phyloP scores from a whole-genome alignment of 2,797 vertebrate species.

The Podarcis siculus region DNA sequence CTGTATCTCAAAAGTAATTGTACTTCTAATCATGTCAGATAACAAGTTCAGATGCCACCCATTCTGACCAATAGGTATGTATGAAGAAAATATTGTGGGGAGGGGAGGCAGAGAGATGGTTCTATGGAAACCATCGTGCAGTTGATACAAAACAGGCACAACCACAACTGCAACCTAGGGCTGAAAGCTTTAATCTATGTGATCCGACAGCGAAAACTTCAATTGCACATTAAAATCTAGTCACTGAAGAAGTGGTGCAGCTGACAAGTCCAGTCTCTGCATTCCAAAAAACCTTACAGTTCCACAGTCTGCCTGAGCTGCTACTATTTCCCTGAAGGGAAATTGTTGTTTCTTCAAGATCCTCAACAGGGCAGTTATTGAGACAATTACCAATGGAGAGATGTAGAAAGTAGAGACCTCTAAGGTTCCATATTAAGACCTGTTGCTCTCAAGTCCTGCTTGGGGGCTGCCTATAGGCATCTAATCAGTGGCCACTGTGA shows the following conservation, averaged over 20 bases:
- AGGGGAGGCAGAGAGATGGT: neutral
- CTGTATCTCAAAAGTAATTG: neutral
- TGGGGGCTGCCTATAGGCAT: no score
- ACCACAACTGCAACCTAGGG: neutral
- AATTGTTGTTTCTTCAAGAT: neutral
- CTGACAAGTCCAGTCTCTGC: neutral
- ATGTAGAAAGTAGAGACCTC: neutral
- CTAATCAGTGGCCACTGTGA: no score
- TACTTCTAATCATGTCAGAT: neutral
- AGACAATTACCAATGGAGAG: neutral
- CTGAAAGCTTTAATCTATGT: neutral
- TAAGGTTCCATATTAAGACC: neutral
- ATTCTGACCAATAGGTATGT: neutral
- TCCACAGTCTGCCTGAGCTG: neutral
- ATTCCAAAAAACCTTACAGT: neutral
- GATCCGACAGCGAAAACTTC: neutral
- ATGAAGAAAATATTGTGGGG: neutral
- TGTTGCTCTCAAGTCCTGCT: no score
- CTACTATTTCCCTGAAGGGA: neutral
- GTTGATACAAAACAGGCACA: slow-evolving; percentile 28
- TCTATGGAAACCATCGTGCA: slow-evolving; percentile 25
- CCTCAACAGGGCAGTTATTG: neutral
- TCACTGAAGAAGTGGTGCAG: neutral
- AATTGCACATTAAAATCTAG: neutral
- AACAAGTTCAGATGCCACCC: neutral